phyloP scores from a whole-genome alignment of 2,888 invertebrate genomes.

The Steromphala cineraria region DNA sequence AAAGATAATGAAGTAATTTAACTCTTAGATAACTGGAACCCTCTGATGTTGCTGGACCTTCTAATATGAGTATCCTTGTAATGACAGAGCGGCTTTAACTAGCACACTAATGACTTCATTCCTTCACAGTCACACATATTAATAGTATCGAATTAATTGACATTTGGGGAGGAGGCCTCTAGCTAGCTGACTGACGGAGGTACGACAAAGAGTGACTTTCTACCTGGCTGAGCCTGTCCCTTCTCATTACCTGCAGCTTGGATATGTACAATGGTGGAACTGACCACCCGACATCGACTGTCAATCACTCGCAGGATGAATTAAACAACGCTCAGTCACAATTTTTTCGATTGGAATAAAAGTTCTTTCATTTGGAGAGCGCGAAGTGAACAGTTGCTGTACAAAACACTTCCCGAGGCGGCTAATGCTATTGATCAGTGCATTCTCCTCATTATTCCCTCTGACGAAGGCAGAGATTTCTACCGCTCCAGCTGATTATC shows the following conservation, averaged over 20 bases:
- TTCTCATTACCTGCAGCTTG: background rate
- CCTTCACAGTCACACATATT: background rate
- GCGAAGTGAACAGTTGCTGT: background rate
- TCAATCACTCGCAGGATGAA: background rate
- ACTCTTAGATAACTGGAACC: background rate
- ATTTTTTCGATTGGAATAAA: background rate
- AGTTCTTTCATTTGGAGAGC: background rate
- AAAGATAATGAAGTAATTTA: too few species aligned
- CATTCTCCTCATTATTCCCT: background rate
- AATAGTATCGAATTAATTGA: slow-evolving; percentile 6
- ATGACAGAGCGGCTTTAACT: background rate
- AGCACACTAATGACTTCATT: background rate
- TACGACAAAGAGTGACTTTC: background rate
- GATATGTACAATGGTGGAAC: background rate
- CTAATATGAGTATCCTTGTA: background rate
- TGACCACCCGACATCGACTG: background rate
- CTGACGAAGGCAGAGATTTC: background rate
- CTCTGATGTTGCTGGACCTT: background rate
- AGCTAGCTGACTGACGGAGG: background rate
- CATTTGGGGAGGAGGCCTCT: background rate
- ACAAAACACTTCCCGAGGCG: slow-evolving; percentile 1
- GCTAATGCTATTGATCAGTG: background rate
- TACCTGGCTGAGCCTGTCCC: background rate
- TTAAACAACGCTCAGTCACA: background rate
- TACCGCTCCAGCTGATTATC: slow-evolving; percentile 2